Conservation (phyloP, 2,113 vertebrate genomes). For the Loxodonta africana region DNA sequence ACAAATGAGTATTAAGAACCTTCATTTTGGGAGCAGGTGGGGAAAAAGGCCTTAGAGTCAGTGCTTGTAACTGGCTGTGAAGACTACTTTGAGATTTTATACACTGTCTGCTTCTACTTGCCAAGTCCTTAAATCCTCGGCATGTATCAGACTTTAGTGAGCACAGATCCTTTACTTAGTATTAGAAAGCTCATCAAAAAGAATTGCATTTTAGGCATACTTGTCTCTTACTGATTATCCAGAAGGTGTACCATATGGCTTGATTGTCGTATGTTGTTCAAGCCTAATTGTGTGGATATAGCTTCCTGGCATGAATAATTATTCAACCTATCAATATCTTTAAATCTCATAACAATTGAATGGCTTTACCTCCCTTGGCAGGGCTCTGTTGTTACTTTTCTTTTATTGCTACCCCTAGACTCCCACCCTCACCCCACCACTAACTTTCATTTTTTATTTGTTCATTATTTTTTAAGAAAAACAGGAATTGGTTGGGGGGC, state of each 20-base stretch:
- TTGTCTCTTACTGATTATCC: neutral
- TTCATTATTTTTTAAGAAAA: neutral
- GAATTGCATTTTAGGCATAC: neutral
- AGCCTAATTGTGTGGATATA: neutral
- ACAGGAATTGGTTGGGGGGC: neutral
- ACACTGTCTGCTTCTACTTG: neutral
- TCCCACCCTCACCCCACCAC: neutral
- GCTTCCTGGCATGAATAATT: conserved; percentile 28
- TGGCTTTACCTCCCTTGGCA: neutral
- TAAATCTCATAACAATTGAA: neutral
- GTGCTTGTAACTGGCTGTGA: neutral
- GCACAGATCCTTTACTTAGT: neutral
- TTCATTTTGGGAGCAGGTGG: neutral
- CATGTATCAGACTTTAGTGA: neutral
- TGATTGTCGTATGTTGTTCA: neutral
- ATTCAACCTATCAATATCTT: neutral
- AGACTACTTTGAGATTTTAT: neutral
- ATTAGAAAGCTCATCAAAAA: neutral
- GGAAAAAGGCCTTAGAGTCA: neutral
- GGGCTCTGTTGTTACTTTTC: neutral
- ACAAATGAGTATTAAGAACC: neutral
- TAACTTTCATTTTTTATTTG: neutral
- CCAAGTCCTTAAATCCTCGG: neutral
- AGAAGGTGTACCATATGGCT: neutral
- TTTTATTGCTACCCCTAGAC: neutral